phyloP scores from a whole-genome alignment of 2,113 vertebrate genomes.

The Eclectus roratus region DNA sequence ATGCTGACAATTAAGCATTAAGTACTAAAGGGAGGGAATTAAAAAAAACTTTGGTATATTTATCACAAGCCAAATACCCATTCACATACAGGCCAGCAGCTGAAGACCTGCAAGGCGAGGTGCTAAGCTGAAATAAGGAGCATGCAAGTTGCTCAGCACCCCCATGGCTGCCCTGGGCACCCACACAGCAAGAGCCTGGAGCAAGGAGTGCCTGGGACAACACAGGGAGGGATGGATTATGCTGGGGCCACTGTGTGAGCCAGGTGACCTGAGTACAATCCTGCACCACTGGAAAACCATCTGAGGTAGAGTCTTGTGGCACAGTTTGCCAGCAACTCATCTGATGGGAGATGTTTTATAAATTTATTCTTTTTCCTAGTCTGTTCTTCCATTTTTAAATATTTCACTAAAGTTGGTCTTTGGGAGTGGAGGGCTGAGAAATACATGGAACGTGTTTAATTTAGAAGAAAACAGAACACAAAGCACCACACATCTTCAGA shows the following conservation, averaged over 20 bases:
- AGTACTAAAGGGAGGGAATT: not conserved
- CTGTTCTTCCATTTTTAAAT: not conserved
- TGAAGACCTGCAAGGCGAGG: rapidly evolving
- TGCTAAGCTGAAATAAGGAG: not conserved
- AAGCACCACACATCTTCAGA: not conserved
- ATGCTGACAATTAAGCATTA: not conserved
- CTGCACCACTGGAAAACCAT: not conserved
- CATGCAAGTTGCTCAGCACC: not conserved
- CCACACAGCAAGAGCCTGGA: not conserved
- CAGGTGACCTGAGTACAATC: rapidly evolving
- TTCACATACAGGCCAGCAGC: not conserved
- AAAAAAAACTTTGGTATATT: not conserved
- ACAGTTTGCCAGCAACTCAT: not conserved
- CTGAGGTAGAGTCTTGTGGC: rapidly evolving
- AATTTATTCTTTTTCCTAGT: not conserved
- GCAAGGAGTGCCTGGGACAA: too few relatives aligned
- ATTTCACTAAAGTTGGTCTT: not conserved
- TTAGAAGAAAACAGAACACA: not conserved
- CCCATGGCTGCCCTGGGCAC: rapidly evolving
- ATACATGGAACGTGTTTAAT: not conserved
- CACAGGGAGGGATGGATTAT: not conserved
- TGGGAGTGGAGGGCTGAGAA: not conserved
- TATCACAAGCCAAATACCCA: not conserved
- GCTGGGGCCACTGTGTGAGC: rapidly evolving
- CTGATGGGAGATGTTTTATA: not conserved